Base-by-base conservation (phyloP, 2,888 invertebrate genomes). In the Himalopsyche anomala region DNA sequence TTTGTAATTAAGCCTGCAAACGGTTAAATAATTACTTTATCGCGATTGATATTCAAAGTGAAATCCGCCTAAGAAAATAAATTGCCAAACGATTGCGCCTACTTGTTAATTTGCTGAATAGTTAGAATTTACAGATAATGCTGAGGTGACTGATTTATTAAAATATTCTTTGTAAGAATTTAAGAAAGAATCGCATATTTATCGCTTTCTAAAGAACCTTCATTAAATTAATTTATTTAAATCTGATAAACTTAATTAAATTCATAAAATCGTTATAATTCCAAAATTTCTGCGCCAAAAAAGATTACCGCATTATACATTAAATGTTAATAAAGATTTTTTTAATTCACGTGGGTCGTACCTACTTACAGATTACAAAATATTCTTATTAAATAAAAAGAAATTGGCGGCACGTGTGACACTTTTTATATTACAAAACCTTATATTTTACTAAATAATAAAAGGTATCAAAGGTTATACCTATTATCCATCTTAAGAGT, bases 401-500 rank as follows among this genome's bases (percentile, higher is more conserved):
- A 62, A 62, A 62, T 62, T 62, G 4, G 62, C 19, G 62, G 28
- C 62, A 62, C 62, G 62, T 62, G 62, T 62, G 62, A 62, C 62
- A 62, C 15, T 62, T 62, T 62, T 62, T 62, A 62, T n/a, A 19
- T 62, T 19, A 19, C 62, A 62, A 62, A 62, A 62, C 15, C 62
- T 62, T 19, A 62, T 62, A 62, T 62, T 62, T n/a, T 62, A 62
- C 28, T 62, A 62, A 62, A 62, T 62, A 62, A 62, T 62, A 62
- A 62, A 62, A 62, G 62, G 62, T 19, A 62, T 62, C 62, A 62
- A 28, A 62, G 62, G 62, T 19, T 62, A 62, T 62, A 62, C 62
- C 62, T 62, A 62, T 62, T 62, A 62, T 62, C 62, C 62, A 62
- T 62, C 62, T 62, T 62, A 62, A 62, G 28, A 62, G 62, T 62